Percentiles rank a stretch among this genome's conserved stretches.
These are phyloP conservation scores for Penaeus vannamei DNA, from an alignment of 1,140 invertebrate species.

Conservation along the genomic window DNA sequence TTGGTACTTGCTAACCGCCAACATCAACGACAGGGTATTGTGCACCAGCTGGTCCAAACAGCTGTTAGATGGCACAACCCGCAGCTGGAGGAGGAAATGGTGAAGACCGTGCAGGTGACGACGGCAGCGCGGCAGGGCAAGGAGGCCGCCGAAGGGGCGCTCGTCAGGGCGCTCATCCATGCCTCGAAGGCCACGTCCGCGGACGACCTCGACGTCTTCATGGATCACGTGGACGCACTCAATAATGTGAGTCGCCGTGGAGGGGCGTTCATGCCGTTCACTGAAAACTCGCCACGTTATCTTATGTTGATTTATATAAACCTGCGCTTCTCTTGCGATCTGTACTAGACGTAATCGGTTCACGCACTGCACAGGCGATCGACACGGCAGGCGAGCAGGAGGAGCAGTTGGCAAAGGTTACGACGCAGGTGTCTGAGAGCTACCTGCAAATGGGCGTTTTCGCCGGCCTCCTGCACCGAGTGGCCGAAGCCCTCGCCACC, in stretches of 20 bases:
- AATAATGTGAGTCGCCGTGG: neutral
- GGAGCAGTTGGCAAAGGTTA: conserved; percentile 9
- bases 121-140: neutral
- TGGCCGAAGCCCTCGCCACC: conserved; percentile 8
- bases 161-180: conserved; percentile 24
- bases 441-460: conserved; percentile 22
- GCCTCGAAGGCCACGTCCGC: conserved; percentile 14
- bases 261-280: no score
- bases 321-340: no score
- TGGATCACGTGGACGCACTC: conserved; percentile 12
- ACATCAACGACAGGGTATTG: conserved; percentile 18
- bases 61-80: conserved; percentile 30
- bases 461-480: conserved; percentile 37
- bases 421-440: neutral
- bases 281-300: no score
- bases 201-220: conserved; percentile 26
- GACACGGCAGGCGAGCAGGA: conserved; percentile 3
- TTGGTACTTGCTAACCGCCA: neutral
- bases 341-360: no score
- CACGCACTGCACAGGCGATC: conserved; percentile 7
- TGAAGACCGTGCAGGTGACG: neutral
- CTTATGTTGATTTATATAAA: no score
- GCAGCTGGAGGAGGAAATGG: conserved; percentile 24
- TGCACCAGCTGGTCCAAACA: conserved; percentile 24
- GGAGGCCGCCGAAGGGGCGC: conserved; percentile 9